Evolutionary conservation across 2,797 vertebrate species (phyloP).

Genomic region (Jordanella pulchra): DNA sequence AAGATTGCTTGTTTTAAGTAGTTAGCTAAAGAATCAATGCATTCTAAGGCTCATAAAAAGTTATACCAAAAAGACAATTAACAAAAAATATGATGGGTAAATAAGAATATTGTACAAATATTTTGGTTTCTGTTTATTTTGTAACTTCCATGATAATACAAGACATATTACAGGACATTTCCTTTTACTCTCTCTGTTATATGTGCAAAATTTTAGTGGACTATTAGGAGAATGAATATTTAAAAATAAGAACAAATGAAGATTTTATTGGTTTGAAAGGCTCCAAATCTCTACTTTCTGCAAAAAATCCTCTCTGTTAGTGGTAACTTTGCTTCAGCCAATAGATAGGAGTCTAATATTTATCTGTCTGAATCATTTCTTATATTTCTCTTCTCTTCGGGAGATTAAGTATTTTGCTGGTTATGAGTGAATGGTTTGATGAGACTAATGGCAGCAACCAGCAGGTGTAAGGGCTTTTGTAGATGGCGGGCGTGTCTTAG

Average conservation of each 20-base stretch:
- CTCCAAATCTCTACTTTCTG: constrained; percentile 2
- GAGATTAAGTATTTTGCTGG: constrained; percentile 67
- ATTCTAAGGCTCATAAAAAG: too few species aligned
- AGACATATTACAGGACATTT: background rate
- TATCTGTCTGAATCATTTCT: constrained; percentile 37
- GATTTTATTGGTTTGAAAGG: constrained; percentile 1
- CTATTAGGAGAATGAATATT: background rate
- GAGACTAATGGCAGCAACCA: constrained; percentile 74
- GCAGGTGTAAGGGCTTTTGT: too few species aligned
- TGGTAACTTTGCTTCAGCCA: constrained; percentile 9
- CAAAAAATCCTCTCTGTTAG: constrained; percentile 29
- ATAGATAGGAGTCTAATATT: constrained; percentile 15
- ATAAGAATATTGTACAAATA: background rate
- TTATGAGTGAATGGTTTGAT: constrained; percentile 75
- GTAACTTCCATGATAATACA: background rate
- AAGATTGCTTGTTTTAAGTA: background rate
- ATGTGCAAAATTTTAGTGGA: background rate
- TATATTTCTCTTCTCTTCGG: constrained; percentile 40
- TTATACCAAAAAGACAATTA: too few species aligned
- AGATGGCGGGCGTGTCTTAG: constrained; percentile 37
- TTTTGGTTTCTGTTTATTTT: background rate
- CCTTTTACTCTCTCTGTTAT: background rate
- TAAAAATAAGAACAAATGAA: constrained; percentile 1
- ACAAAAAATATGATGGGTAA: too few species aligned
- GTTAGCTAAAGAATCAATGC: background rate